Evolutionary conservation across 2,888 invertebrate genomes (phyloP), one percentile per base, ranked within the genome.

Genomic region (Griposia aprilina): DNA sequence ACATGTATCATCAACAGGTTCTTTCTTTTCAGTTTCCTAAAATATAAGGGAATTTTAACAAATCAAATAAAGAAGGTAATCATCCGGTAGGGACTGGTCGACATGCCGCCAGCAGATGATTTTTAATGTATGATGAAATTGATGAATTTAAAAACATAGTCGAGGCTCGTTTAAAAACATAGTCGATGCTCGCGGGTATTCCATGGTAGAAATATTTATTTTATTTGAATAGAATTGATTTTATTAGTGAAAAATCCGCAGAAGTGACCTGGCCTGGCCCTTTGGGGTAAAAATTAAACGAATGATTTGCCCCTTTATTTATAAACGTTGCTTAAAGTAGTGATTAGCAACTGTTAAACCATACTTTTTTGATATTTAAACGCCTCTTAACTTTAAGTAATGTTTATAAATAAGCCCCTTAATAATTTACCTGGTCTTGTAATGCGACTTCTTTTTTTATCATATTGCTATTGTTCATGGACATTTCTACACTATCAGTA

Each of bases 401-500:
- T n/a, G n/a, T n/a, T n/a, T n/a, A n/a, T n/a, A n/a, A n/a, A n/a
- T n/a, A n/a, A n/a, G n/a, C n/a, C n/a, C n/a, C n/a, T n/a, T n/a
- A n/a, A 60, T 52, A 10, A 45, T 48, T 65, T 83, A 92, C 90
- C 91, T 92, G 89, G 62, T 91, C 90, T 73, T 88, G 87, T 52
- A 52, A 48, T 17, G 81, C 83, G 1, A 74, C 83, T 67, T 93
- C 94, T 82, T 92, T 93, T 75, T 92, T 93, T 30, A 89, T 76
- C 26, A 88, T 79, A 69, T 86, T 85, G 81, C 93, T 94, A 78
- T 94, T 92, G 72, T 95, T 94, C 85, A 95, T 90, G 6, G 95
- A 93, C 74, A 93, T 90, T 85, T 97, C 97, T 36, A 95, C 93
- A 81, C 94, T 95, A 86, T 96, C 96, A 2, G 93, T 93, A 52